phyloP scores from a whole-genome alignment of 2,797 vertebrate genomes.

The Pseudocheirus occidentalis region DNA sequence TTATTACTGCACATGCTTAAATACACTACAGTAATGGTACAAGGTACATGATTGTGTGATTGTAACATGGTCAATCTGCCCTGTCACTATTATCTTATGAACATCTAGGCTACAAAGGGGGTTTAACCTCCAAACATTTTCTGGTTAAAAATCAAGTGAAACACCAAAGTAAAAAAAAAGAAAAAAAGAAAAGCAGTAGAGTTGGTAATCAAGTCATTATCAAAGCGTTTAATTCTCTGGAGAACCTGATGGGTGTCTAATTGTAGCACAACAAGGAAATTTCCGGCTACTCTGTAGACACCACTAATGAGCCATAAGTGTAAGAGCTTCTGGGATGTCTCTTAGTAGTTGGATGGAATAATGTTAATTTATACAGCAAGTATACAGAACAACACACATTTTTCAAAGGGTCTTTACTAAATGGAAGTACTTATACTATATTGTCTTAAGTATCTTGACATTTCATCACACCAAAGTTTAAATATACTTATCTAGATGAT shows the following conservation, averaged over 20 bases:
- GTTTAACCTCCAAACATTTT: background rate
- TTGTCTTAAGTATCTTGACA: background rate
- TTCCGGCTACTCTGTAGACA: background rate
- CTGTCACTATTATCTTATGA: background rate
- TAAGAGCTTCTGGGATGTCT: background rate
- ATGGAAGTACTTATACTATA: background rate
- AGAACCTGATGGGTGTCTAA: background rate
- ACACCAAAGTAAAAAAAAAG: background rate
- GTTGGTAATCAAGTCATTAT: background rate
- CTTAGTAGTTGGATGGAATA: background rate
- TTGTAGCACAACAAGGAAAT: background rate
- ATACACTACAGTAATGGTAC: slow-evolving; percentile 3
- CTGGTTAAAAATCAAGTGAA: background rate
- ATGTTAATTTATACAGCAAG: background rate
- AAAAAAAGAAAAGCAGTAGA: background rate
- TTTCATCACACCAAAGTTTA: background rate
- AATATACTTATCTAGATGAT: background rate
- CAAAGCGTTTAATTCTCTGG: background rate
- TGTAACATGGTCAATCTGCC: background rate
- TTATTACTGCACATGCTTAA: slow-evolving; percentile 3
- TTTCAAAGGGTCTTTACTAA: background rate
- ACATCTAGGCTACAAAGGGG: background rate
- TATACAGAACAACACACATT: background rate
- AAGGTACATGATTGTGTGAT: background rate
- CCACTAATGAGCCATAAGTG: background rate